Percentiles rank a stretch among this genome's conserved stretches.
Evolutionary conservation across 2,113 vertebrate species (phyloP).

Genomic region (Peromyscus polionotus): DNA sequence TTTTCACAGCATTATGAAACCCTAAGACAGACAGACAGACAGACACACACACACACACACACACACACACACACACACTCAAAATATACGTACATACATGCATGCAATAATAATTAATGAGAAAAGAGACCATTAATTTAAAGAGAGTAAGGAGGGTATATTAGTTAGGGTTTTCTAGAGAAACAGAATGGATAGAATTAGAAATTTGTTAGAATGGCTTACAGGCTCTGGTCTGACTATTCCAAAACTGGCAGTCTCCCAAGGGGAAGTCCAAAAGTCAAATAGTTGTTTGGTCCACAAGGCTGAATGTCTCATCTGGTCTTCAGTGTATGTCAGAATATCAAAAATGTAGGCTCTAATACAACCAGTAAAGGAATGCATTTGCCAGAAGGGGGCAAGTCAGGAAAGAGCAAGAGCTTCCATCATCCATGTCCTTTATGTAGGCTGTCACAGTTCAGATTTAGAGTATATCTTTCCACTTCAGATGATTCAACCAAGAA

Average conservation of each 20-base stretch:
- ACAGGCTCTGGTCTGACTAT: neutral
- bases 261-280: neutral
- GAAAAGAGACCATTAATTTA: neutral
- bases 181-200: neutral
- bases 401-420: neutral
- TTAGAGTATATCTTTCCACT: neutral
- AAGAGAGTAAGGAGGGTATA: neutral
- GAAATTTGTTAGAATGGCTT: neutral
- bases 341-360: neutral
- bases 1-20: too few species aligned
- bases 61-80: too few species aligned
- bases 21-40: neutral
- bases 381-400: neutral
- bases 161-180: neutral
- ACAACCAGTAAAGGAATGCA: neutral
- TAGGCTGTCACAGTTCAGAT: neutral
- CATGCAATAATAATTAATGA: neutral
- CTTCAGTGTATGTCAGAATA: neutral
- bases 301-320: neutral
- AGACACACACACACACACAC: too few species aligned
- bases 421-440: neutral
- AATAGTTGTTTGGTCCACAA: neutral
- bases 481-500: neutral
- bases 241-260: neutral
- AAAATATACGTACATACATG: neutral